Evolutionary conservation across 2,113 vertebrate genomes (phyloP), one percentile per base, ranked within the genome.

Genomic region (Heliornis fulica): DNA sequence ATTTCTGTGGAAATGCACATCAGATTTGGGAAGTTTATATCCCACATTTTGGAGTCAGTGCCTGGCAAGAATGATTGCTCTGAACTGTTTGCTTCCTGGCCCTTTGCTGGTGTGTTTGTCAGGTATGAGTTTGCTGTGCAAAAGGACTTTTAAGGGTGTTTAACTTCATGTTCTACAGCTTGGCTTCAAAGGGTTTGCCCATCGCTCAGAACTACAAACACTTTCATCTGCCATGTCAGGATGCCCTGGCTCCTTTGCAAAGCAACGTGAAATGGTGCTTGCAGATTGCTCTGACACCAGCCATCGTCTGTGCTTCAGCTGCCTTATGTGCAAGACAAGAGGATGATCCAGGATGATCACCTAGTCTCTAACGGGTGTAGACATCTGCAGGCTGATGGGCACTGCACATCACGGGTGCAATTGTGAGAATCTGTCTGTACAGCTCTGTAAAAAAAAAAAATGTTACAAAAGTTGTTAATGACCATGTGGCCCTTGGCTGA

Each of bases 321-420:
- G 46, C 41, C 68, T 61, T 51, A 1, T 53, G 50, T 26, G 46
- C 19, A 15, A 59, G 40, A 7, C 11, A 28, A 28, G 36, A 76
- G 45, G 23, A 16, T 1, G 13, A n/a, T n/a, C n/a, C n/a, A n/a
- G n/a, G 13, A 1, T 3, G 2, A 26, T 83, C 23, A 19, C 32
- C 43, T 50, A 15, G 25, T n/a, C 26, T 59, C 54, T 66, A 45
- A 8, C 7, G 7, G 2, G 8, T 23, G 57, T 3, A 9, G 79
- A 40, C 21, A 46, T 21, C 81, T 68, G 56, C 31, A 78, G 86
- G 41, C 5, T 69, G 68, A 10, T 46, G 53, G 36, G 69, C 34
- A 7, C 63, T 60, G 54, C 50, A 13, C 53, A 34, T 85, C 56
- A 34, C 41, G 77, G 57, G 11, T 13, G 15, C 5, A 45, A 15